phyloP scores from a whole-genome alignment of 1,140 invertebrate species.

The Lordiphosa clarofinis region DNA sequence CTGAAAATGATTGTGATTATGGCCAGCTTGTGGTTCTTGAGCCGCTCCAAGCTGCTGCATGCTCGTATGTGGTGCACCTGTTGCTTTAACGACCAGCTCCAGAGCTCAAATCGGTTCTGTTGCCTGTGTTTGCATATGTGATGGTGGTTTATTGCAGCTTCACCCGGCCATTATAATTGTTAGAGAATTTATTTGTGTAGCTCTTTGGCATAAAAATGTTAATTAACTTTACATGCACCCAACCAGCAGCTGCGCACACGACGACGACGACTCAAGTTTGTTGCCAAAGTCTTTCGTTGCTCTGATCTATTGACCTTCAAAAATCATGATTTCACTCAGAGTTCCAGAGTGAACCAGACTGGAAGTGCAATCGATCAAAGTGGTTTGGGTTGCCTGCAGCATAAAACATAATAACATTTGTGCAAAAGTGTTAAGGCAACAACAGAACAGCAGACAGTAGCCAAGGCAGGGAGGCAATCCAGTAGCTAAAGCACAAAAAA shows the following conservation, averaged over 20 bases:
- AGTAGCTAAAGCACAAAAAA: constrained; percentile 20
- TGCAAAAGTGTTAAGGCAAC: constrained; percentile 64
- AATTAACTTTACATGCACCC: constrained; percentile 37
- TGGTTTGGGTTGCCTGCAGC: constrained; percentile 26
- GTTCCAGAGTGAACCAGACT: constrained; percentile 23
- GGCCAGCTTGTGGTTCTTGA: constrained; percentile 37
- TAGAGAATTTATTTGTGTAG: constrained; percentile 28
- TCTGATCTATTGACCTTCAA: constrained; percentile 27
- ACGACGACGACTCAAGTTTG: constrained; percentile 18
- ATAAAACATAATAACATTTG: constrained; percentile 71
- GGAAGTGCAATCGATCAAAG: constrained; percentile 65
- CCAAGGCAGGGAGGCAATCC: constrained; percentile 33
- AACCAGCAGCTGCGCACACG: constrained; percentile 15
- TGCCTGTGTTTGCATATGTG: constrained; percentile 7
- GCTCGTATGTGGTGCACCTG: constrained; percentile 45
- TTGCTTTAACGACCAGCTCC: constrained; percentile 27
- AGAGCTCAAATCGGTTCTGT: constrained; percentile 16
- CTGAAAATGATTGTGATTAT: constrained; percentile 70
- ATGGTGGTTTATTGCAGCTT: constrained; percentile 23
- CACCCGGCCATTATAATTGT: constrained; percentile 18
- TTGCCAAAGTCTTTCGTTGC: constrained; percentile 29
- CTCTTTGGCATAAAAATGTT: constrained; percentile 39
- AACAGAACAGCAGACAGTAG: constrained; percentile 64
- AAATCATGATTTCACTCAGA: constrained; percentile 36
- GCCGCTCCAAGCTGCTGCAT: not conserved